These are phyloP conservation scores for Rachycentron canadum DNA, from an alignment of 2,797 vertebrate genomes.

Conservation along the genomic window DNA sequence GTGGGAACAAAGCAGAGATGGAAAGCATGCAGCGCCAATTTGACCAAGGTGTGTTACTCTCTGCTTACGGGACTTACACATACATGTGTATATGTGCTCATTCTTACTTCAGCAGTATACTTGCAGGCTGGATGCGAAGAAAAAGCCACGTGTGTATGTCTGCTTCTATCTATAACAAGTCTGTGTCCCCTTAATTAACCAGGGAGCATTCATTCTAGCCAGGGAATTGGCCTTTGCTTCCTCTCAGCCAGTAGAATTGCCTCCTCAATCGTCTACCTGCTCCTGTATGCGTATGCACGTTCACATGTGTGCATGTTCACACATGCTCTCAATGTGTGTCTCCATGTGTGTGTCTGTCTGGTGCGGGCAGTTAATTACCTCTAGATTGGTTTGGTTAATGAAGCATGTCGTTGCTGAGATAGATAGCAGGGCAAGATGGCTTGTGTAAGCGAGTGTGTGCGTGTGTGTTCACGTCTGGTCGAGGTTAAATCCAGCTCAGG, in stretches of 20 bases:
- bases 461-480: conserved; percentile 38
- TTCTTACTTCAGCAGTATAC: conserved; percentile 2
- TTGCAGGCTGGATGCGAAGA: conserved; percentile 3
- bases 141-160: conserved; percentile 6
- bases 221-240: conserved; percentile 63
- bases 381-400: conserved; percentile 87
- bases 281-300: conserved; percentile 36
- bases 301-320: conserved; percentile 41
- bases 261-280: conserved; percentile 58
- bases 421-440: conserved; percentile 63
- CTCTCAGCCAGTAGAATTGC: conserved; percentile 45
- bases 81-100: conserved; percentile 4
- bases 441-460: conserved; percentile 29
- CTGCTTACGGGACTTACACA: neutral
- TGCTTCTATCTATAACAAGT: conserved; percentile 53
- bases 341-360: conserved; percentile 57
- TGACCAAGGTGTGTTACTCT: conserved; percentile 89
- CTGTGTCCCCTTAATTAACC: conserved; percentile 73
- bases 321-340: conserved; percentile 47
- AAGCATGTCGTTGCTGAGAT: conserved; percentile 77
- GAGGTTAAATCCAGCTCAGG: conserved; percentile 68
- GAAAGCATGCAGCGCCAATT: conserved; percentile 96
- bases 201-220: conserved; percentile 61
- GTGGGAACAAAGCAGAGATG: conserved; percentile 97
- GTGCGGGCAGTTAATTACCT: conserved; percentile 84